Base-by-base conservation (phyloP, 2,888 invertebrate genomes). In the Margaritifera margaritifera region DNA sequence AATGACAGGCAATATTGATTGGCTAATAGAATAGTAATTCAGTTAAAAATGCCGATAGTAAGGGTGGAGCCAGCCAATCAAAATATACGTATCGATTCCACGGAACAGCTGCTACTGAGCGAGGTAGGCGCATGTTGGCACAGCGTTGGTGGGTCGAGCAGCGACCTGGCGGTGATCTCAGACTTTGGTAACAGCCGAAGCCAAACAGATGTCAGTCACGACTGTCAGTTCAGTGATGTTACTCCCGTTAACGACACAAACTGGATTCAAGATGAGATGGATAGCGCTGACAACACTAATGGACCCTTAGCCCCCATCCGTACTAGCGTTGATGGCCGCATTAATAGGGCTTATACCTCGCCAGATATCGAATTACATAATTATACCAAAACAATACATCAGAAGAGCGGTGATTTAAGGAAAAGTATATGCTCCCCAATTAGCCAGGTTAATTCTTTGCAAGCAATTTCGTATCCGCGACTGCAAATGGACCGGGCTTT, bases 321-420 rank as follows among this genome's bases (percentile, higher is more conserved):
- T 63, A 64, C 67, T 24, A 65, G 75, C 51, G 79, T 75, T 68
- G 86, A 85, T 77, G 86, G 87, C 57, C 78, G 83, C 42, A 80
- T 86, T 72, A 87, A 86, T 74, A 77, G 81, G 68, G 86, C 83
- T 18, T 88, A 88, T 76, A 86, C 86, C 50, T 87, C 87, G 24
- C 86, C 86, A 31, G 87, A 87, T 71, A 86, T 87, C 69, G 86
- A 87, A 75, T 76, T 87, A 62, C 82, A 85, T 57, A 84, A 76
- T 72, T 86, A 82, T 72, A 77, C 75, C 66, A 69, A 76, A 66
- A 67, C 65, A 24, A 65, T 67, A 58, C 73, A 74, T 51, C 65
- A 67, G 42, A 60, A 55, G 56, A 50, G 64, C 50, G 62, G 71
- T 67, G 72, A 72, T 55, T 68, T 71, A 54, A 68, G 67, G 31